Percentiles rank a stretch among this genome's conserved stretches.
Evolutionary conservation across 2,113 vertebrate species (phyloP).

Genomic region (Gracilinanus agilis): DNA sequence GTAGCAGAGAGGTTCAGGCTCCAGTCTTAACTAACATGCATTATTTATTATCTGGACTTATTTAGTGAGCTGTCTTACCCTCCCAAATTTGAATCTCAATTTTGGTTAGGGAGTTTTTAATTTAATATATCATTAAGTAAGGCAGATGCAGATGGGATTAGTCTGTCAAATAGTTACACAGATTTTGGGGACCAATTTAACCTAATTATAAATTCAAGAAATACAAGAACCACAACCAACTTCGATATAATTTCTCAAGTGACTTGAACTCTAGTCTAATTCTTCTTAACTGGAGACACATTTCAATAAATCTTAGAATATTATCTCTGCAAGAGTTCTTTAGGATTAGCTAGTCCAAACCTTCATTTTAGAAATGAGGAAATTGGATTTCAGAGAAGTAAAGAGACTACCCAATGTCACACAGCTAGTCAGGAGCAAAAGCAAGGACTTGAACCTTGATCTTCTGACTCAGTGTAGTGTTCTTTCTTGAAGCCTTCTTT

Average conservation of each 20-base stretch:
- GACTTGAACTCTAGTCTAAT: conserved; percentile 56
- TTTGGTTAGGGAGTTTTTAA: conserved; percentile 43
- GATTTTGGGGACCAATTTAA: conserved; percentile 49
- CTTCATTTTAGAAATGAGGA: too few relatives aligned
- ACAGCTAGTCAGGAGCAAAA: too few relatives aligned
- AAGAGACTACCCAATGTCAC: too few relatives aligned
- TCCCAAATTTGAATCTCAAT: conserved; percentile 26
- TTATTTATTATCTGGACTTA: background rate
- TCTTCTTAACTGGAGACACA: conserved; percentile 51
- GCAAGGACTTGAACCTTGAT: too few relatives aligned
- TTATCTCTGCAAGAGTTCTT: background rate
- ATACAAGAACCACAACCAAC: conserved; percentile 51
- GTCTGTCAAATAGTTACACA: conserved; percentile 41
- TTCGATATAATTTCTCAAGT: conserved; percentile 56
- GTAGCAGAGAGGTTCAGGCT: conserved; percentile 1
- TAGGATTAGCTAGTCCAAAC: too few relatives aligned
- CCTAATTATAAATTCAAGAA: conserved; percentile 42
- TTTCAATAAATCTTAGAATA: conserved; percentile 64
- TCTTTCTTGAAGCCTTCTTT: too few relatives aligned
- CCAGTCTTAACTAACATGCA: conserved; percentile 27
- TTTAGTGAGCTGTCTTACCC: conserved; percentile 2
- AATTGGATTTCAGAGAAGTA: too few relatives aligned
- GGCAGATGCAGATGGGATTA: conserved; percentile 12
- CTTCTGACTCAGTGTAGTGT: too few relatives aligned
- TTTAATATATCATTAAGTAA: conserved; percentile 53